phyloP scores from a whole-genome alignment of 2,797 vertebrate genomes.

The Nannoperca australis region DNA sequence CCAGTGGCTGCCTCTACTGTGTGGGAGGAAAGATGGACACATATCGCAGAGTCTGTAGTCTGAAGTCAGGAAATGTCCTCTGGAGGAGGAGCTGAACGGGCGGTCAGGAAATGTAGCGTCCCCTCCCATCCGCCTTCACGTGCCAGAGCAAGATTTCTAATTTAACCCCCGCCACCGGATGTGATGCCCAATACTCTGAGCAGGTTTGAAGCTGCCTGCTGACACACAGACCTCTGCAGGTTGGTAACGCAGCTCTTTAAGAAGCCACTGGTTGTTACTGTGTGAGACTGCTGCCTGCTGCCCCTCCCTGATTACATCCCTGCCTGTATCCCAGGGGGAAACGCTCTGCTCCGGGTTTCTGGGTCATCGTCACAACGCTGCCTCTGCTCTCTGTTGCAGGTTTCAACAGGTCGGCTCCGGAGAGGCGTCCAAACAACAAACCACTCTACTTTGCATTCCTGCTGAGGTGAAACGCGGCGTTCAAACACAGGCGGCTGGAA shows the following conservation, averaged over 20 bases:
- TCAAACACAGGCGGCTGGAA: not conserved
- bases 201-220: not conserved
- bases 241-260: not conserved
- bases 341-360: conserved; percentile 41
- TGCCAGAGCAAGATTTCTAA: conserved; percentile 43
- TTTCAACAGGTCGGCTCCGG: conserved; percentile 57
- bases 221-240: not conserved
- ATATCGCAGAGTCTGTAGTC: conserved; percentile 16
- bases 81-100: conserved; percentile 37
- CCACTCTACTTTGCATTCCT: conserved; percentile 1
- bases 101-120: conserved; percentile 53
- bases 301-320: conserved; percentile 1
- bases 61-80: conserved; percentile 20
- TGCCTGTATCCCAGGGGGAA: not conserved
- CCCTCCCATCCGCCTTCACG: conserved; percentile 50
- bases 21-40: conserved; percentile 21
- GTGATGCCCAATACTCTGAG: conserved; percentile 22
- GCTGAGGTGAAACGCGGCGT: not conserved
- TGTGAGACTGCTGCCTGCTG: not conserved
- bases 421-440: conserved; percentile 8
- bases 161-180: conserved; percentile 33
- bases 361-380: conserved; percentile 31
- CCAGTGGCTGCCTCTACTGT: not conserved
- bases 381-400: conserved; percentile 30
- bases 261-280: not conserved